A percentile compares a stretch with the other conserved stretches of the same genome.
Evolutionary conservation across 2,797 vertebrate genomes (phyloP).

Genomic region (Enteromius unitaeniatus): DNA sequence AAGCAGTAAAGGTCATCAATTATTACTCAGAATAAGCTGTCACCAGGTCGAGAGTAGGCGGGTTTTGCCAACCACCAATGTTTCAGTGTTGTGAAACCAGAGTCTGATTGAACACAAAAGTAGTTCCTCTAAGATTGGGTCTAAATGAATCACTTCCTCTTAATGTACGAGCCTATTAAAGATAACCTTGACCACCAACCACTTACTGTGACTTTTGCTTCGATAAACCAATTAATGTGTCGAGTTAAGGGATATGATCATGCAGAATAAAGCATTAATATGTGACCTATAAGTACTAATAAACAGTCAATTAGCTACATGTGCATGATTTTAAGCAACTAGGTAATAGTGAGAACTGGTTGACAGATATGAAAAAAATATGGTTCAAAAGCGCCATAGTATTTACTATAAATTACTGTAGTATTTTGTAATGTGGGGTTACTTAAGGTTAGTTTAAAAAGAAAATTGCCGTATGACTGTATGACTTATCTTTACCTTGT

Average conservation of each 20-base stretch:
- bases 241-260: background rate
- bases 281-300: no score
- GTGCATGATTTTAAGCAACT: background rate
- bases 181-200: background rate
- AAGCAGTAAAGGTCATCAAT: background rate
- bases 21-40: background rate
- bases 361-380: background rate
- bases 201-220: background rate
- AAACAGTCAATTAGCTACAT: no score
- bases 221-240: background rate
- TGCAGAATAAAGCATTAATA: no score
- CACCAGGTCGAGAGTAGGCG: background rate
- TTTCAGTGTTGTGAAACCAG: background rate
- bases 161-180: background rate
- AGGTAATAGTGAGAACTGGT: background rate
- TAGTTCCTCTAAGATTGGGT: background rate
- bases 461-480: no score
- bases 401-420: no score
- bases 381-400: no score
- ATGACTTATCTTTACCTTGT: no score
- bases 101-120: background rate
- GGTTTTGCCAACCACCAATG: no score
- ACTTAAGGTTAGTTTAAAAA: background rate
- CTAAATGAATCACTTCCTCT: background rate
- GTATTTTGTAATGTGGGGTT: no score